Evolutionary conservation across 92 coral and sea anemone species (phyloP).

Genomic region (Palythoa caribaeorum): DNA sequence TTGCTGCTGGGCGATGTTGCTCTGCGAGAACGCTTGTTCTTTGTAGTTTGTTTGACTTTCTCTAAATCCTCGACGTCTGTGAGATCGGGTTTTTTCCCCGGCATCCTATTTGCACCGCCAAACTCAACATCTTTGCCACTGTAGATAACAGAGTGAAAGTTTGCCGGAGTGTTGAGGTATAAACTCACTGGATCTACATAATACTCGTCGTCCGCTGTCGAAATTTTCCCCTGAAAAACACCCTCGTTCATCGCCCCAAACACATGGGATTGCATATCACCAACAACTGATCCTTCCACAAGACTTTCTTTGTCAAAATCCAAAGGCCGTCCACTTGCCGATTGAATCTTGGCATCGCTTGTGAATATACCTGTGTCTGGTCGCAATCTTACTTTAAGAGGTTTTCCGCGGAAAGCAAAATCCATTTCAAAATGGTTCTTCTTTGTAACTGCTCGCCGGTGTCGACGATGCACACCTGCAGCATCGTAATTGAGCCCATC

Average conservation of each 20-base stretch:
- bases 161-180: slow-evolving; percentile 72
- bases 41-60: not conserved
- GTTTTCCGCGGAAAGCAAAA: slow-evolving; percentile 82
- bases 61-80: slow-evolving; percentile 43
- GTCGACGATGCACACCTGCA: slow-evolving; percentile 61
- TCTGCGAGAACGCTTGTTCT: slow-evolving; percentile 59
- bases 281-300: slow-evolving; percentile 83
- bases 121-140: slow-evolving; percentile 80
- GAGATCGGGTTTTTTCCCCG: slow-evolving; percentile 35
- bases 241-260: slow-evolving; percentile 91
- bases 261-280: slow-evolving; percentile 82
- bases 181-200: slow-evolving; percentile 91
- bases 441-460: slow-evolving; percentile 73
- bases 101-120: slow-evolving; percentile 56
- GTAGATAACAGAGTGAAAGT: slow-evolving; percentile 95
- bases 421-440: slow-evolving; percentile 67
- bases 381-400: slow-evolving; percentile 70
- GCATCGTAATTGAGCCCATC: slow-evolving; percentile 81
- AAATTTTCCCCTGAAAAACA: slow-evolving; percentile 89
- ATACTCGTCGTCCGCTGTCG: slow-evolving; percentile 70
- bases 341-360: slow-evolving; percentile 76
- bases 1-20: slow-evolving; percentile 47
- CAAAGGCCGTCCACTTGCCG: slow-evolving; percentile 79
- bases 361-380: slow-evolving; percentile 81
- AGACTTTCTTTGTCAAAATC: slow-evolving; percentile 78